Base-by-base conservation (phyloP, 2,797 vertebrate species). In the Lithobates pipiens region DNA sequence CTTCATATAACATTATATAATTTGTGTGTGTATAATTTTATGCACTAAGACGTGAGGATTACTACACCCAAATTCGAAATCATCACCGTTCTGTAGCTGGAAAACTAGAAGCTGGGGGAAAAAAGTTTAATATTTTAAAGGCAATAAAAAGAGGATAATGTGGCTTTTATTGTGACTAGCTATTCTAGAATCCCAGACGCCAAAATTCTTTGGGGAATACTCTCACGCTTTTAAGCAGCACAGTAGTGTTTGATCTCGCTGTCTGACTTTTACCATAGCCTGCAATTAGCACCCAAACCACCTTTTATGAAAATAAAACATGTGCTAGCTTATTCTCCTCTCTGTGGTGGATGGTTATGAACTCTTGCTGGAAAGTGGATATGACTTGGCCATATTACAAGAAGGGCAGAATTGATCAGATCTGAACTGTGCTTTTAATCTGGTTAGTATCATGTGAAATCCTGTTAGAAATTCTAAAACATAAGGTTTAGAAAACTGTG, bases 141-240 rank as follows among this genome's bases (percentile, higher is more conserved):
- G 79, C 15, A 90, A 88, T 92, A 92, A 90, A 90, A 36, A 82
- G 89, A 90, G 90, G 88, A 88, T 88, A 72, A 80, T 77, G 76
- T 90, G 90, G 63, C 83, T 90, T 82, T 89, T 82, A 88, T 91
- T 92, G 83, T 86, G 88, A 74, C 76, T 92, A 85, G 76, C 74
- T 91, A 84, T 67, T 67, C 73, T 81, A 81, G 85, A 90, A 86
- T 90, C 89, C 86, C 88, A 89, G 88, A 88, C 87, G 88, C 86
- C 8, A 0, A 83, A 88, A 91, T 82, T 89, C 89, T 89, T 90
- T 88, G 82, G 76, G 88, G 88, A 92, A 63, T 86, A 91, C 86
- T 86, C 88, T 77, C 83, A 16, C 85, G 85, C 72, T 92, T 88
- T 89, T 1, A 86, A 82, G 63, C 86, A 88, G 71, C 87, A 79